These are phyloP conservation scores for Rousettus madagascariensis DNA, from an alignment of 2,797 vertebrate genomes.

Conservation along the genomic window DNA sequence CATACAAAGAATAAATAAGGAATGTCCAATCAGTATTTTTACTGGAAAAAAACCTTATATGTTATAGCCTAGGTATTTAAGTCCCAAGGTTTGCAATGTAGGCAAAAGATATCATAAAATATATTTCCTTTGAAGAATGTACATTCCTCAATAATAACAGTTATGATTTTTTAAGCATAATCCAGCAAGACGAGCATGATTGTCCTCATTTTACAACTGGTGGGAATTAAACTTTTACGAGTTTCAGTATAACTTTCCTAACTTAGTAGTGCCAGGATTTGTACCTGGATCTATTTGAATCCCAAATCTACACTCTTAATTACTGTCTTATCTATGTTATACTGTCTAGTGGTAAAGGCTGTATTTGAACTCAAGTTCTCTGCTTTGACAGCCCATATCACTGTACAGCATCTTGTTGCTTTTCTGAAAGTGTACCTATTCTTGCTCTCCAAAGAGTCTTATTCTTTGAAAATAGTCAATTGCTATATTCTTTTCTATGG, in stretches of 20 bases:
- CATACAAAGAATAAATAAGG: neutral
- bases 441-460: neutral
- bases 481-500: slow-evolving; percentile 2
- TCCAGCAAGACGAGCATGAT: neutral
- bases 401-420: neutral
- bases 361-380: neutral
- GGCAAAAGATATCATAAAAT: neutral
- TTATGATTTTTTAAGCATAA: neutral
- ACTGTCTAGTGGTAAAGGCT: neutral
- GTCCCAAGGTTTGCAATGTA: neutral
- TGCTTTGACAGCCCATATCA: neutral
- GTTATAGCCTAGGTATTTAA: neutral
- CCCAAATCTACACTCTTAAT: neutral
- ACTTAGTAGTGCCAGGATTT: neutral
- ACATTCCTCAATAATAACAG: neutral
- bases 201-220: neutral
- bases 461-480: slow-evolving; percentile 37
- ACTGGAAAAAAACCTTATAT: neutral
- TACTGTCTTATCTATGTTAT: neutral
- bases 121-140: neutral
- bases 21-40: neutral
- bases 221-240: neutral
- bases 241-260: neutral
- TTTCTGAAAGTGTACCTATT: neutral
- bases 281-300: neutral